These are phyloP conservation scores for Fistularia tabacaria DNA, from an alignment of 2,797 vertebrate species.

Conservation along the genomic window DNA sequence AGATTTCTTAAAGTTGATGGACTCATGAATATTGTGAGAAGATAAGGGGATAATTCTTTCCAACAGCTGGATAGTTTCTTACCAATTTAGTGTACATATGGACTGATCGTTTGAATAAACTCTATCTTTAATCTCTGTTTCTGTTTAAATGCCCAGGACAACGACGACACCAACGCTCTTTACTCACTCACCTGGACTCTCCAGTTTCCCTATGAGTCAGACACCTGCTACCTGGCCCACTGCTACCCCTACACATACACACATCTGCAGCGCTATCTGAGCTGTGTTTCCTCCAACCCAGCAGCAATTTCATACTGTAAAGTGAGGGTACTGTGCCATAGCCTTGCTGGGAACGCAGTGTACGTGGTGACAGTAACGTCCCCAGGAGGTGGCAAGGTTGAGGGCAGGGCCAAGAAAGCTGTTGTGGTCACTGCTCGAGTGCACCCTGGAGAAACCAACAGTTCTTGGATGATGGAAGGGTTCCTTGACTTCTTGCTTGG, in stretches of 20 bases:
- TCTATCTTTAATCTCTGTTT: constrained; percentile 1
- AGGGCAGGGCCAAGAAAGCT: constrained; percentile 68
- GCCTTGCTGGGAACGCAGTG: constrained; percentile 85
- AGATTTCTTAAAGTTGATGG: too few species aligned
- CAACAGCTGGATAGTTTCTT: too few species aligned
- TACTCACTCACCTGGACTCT: constrained; percentile 87
- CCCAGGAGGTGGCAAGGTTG: constrained; percentile 26
- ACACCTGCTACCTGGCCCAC: constrained; percentile 91
- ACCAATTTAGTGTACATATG: neutral
- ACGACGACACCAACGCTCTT: constrained; percentile 7
- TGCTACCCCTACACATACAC: constrained; percentile 94
- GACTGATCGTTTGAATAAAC: neutral
- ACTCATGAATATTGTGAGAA: too few species aligned
- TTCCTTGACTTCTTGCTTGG: constrained; percentile 89
- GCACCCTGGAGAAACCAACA: constrained; percentile 87
- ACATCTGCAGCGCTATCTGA: constrained; percentile 81
- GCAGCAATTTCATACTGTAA: constrained; percentile 73
- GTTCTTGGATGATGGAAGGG: constrained; percentile 93
- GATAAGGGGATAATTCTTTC: too few species aligned
- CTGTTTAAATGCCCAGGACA: constrained; percentile 43
- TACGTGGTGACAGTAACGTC: constrained; percentile 85
- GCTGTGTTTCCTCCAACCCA: constrained; percentile 68
- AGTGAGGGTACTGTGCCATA: constrained; percentile 81
- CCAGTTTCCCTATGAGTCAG: constrained; percentile 79
- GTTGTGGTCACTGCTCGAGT: constrained; percentile 87